Base-by-base conservation (phyloP, 2,888 invertebrate species). In the Amiota communis region DNA sequence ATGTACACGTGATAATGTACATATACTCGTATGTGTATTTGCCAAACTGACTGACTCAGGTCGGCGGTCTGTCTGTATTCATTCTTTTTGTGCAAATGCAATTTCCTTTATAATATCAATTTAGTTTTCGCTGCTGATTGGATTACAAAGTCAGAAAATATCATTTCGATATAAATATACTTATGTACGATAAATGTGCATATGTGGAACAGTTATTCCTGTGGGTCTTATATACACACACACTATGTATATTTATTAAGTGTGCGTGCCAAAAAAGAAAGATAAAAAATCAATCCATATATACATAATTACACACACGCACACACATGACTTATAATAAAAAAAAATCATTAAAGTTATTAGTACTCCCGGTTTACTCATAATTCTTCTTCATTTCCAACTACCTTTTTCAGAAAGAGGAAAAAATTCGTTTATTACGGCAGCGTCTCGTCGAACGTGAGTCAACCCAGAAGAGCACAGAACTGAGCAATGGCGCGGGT, bases 381-480 rank as follows among this genome's bases (percentile, higher is more conserved):
- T 10, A 2, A 71, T 10, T 47, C 47, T 15, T 56, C 64, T 65
- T 64, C 36, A 2, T 4, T 36, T 36, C 8, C 2, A 2, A n/a
- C 4, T 53, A 8, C n/a, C 70, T n/a, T 76, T 76, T 79, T 11
- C 91, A 97, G 96, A 97, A 97, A 91, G 97, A 97, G 91, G 97
- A 97, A 87, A 95, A 95, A 87, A 96, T 97, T 79, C 94, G 95
- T 77, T 92, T 94, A 81, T 91, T 96, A 82, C 95, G 96, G 87
- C 94, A 95, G 88, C 94, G 95, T 84, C 91, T 97, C 78, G 93
- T 94, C 70, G 96, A 97, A 88, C 93, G 94, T 70, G 96, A 96
- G 81, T 92, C 93, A 73, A 92, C 92, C 56, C 91, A 91, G 89
- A 89, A 89, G 79, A 75, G 85, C 77, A 86, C 88, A 78, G 88